Base-by-base conservation (phyloP, 2,797 vertebrate species). In the Xenops minutus region DNA sequence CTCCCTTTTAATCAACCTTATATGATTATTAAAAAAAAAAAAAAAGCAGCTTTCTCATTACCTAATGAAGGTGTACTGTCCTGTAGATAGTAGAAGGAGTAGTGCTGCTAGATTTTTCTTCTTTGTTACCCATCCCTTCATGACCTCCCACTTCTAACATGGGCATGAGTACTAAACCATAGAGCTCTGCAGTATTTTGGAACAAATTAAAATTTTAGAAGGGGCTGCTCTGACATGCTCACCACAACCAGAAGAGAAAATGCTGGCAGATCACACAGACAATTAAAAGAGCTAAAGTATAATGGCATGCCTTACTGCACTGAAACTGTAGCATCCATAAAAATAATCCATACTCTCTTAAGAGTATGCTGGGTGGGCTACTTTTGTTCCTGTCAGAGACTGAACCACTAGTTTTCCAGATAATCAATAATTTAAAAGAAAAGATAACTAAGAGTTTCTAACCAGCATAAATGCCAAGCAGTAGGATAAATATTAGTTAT, bases 331-430 rank as follows among this genome's bases (percentile, higher is more conserved):
- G 46, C 76, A 66, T 69, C 67, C 67, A 92, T 62, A 95, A 95
- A 95, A 95, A 86, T 58, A 92, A 94, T 93, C 85, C 44, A 94
- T 90, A 88, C 78, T 69, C 77, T 84, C 48, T 69, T 92, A 82
- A 91, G 73, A 59, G n/a, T 51, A 27, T 78, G 39, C 49, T 82
- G 48, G 39, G 17, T 66, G 86, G 41, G 16, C 64, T 73, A 63
- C 32, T 81, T 93, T 66, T 34, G 7, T 72, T 43, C 29, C 24
- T 66, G 23, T 26, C 29, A 80, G 58, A 73, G 62, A 36, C 36
- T 27, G 43, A 91, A 68, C 16, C 39, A 88, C 1, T 4, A 2
- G 27, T 48, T 59, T 79, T 92, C 36, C 32, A 69, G 51, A 66
- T 66, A 19, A 69, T 30, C 34, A 61, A 73, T 56, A 78, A 41